Evolutionary conservation across 2,888 invertebrate species (phyloP), one percentile per base, ranked within the genome.

Genomic region (Phanerotoma sp.): DNA sequence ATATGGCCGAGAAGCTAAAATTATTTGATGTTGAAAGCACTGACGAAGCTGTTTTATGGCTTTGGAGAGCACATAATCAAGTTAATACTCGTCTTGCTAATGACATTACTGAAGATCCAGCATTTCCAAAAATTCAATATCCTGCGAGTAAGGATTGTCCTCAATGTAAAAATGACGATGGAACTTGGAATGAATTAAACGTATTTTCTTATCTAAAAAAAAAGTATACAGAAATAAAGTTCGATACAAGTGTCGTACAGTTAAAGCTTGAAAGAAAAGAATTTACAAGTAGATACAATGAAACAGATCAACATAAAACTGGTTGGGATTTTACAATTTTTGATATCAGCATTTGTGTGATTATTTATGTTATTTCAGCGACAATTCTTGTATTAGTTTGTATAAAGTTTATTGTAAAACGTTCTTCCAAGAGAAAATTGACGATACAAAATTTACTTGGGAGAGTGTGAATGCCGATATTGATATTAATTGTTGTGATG

Each of bases 41-140:
- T 64, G 85, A 90, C 53, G 89, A 92, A 57, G 86, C 87, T 13
- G 84, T 96, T 1, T 77, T 96, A 35, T 98, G 96, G 96, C 79
- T 98, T 20, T 98, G 97, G 97, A 82, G 83, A 66, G 90, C 93
- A 0, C 97, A 98, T 74, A 98, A 98, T 75, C 86, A 87, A 77
- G 97, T 94, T 0, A 99, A 99, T 76, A 80, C 86, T 61, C 84
- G 97, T 63, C 80, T 99, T 21, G 83, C 90, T 18, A 91, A 93
- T 1, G 94, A 96, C 75, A 62, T 79, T 4, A 91, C 94, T 1
- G 96, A 97, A 78, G 98, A 99, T 79, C 94, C 96, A 0, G 77
- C 83, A 50, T 86, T 88, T 77, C 94, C 91, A 0, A 99, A 99
- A 78, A 80, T 88, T 54, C 92, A 93, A 75, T 99, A 93, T 75